Evolutionary conservation across 1,140 invertebrate species (phyloP), one percentile per base, ranked within the genome.

Genomic region (Cardiocondyla obscurior): DNA sequence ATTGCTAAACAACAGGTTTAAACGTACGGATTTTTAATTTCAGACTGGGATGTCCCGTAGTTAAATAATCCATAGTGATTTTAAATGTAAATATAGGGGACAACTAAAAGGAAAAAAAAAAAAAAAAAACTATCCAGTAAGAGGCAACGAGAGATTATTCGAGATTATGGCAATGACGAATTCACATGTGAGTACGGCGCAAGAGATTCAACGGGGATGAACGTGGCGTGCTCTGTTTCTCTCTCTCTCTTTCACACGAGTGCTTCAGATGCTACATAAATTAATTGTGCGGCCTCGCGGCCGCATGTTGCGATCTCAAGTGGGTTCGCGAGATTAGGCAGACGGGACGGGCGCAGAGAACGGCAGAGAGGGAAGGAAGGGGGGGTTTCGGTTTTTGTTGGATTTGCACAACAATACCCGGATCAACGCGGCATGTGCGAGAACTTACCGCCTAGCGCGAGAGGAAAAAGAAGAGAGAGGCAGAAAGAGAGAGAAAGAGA

Each of bases 201-300:
- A 62, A 12, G 44, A 53, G 70, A 73, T 58, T 19, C 51, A 58
- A 39, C 42, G 36, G 30, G 69, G 33, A 62, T 30, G 69, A 73
- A 33, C 53, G n/a, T n/a, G 19, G 6, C 22, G 22, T 12, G 65
- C 42, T 33, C 55, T 49, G 16, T 65, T 60, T 67, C 16, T 39
- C 46, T 58, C 42, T 33, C 55, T 49, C 22, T 65, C 74, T 67
- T 19, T 39, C 46, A 39, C 60, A 82, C 86, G 84, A 91, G 87
- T 86, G 89, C 91, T 92, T 91, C 89, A 79, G 87, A 90, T 90
- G 90, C 89, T 92, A 93, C 92, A 93, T 93, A 93, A 93, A 93
- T 93, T 93, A 92, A 93, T 93, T 92, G 91, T 92, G 90, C 87
- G 69, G 76, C 62, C 70, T 79, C 87, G 85, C 89, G 90, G 89